Evolutionary conservation across 2,113 vertebrate species (phyloP), one percentile per base, ranked within the genome.

Genomic region (pig (Sus scrofa)): DNA sequence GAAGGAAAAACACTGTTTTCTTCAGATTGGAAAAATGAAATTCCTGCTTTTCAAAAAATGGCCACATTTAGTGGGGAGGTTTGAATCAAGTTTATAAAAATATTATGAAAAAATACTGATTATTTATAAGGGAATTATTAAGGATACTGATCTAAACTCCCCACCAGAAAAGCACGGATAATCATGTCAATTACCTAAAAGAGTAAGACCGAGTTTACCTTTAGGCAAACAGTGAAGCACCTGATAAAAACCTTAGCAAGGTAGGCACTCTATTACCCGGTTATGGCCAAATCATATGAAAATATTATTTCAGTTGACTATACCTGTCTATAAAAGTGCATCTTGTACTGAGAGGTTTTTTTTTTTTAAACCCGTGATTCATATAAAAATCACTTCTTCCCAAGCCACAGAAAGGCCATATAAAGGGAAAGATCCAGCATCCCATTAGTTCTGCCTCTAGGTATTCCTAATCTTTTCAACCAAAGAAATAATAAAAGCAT

Each of bases 391-490:
- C 0, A 16, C n/a, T 93, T 63, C 20, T 87, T 79, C 67, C 34
- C 79, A 95, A 94, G 78, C 86, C 13, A 4, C 0, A 0, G 0
- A 94, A 93, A 13, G 34, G 52, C 62, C 67, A 1, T 77, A 62
- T 85, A 60, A 96, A 92, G 39, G 19, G 24, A 90, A 96, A 84
- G 14, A 89, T 77, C 78, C 83, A 60, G 60, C 50, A 4, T 18
- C 24, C 22, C 56, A 79, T 95, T 88, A 90, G 86, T 73, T 91
- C 11, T 94, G 71, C 94, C 68, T 93, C 32, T 88, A 94, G 75
- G 39, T 97, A 92, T 92, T 96, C 19, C 79, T 92, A 97, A 60
- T 75, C n/a, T 96, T 97, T 95, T 96, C 95, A 97, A 70, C 70
- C 39, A 97, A 95, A 95, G 56, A 96, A 96, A n/a, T 22, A 81